Base-by-base conservation (phyloP, 2,888 invertebrate species). In the Coecobrya sp. region DNA sequence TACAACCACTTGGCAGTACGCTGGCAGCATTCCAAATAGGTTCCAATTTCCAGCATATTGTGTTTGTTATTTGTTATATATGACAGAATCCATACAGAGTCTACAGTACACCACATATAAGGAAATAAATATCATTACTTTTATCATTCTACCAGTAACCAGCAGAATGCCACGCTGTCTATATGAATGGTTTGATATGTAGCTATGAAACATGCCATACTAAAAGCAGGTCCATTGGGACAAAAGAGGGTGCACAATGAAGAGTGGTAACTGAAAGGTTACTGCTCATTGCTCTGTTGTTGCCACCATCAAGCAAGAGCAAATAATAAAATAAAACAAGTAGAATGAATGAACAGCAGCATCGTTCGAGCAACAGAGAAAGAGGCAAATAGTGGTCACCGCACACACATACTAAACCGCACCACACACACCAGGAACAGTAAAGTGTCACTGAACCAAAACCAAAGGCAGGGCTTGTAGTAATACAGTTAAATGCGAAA, bases 21-120 rank as follows among this genome's bases (percentile, higher is more conserved):
- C 70, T 89, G 90, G 90, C 90, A 49, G 85, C 86, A 90, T 85
- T 62, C 90, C 90, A 90, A 89, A 59, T 82, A 52, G 68, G 73
- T 49, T 59, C 49, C 19, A 62, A 27, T 70, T 70, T 70, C n/a
- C 70, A 70, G 36, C 70, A 70, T 30, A 36, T 70, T 70, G 70
- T 70, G 36, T 27, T 65, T 65, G 65, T 65, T 70, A 16, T 70
- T 59, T 4, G n/a, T n/a, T 36, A 5, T 45, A 22, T 62, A 65
- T 84, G 36, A 16, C 27, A 42, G 36, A 62, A 45, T 84, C 10
- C 13, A 25, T 59, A 19, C 13, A 42, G 36, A 19, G 42, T n/a
- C 7, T 73, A 13, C 70, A 70, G 7, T 10, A 52, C 5, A 36
- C 68, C 27, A 68, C 27, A n/a, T 11, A 30, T 8, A 25, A 62